Percentiles rank a stretch among this genome's conserved stretches.
These are phyloP conservation scores for Bucco capensis DNA, from an alignment of 2,113 vertebrate species.

Conservation along the genomic window DNA sequence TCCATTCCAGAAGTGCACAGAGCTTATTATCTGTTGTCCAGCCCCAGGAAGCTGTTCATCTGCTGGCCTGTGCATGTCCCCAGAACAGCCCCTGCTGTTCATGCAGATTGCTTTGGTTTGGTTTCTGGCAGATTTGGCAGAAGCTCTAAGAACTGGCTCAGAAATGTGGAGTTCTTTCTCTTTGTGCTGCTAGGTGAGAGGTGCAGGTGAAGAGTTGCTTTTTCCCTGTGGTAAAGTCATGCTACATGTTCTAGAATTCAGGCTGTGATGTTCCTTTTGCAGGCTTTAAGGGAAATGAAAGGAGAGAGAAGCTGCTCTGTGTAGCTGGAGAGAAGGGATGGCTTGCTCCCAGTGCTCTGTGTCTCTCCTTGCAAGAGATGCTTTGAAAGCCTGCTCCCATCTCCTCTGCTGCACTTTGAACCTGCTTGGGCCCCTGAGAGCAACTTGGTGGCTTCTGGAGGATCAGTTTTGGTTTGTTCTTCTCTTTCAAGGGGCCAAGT, in stretches of 20 bases:
- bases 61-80: not conserved
- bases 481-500: slow-evolving; percentile 89
- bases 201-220: not conserved
- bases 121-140: not conserved
- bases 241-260: not conserved
- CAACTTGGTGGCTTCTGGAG: not conserved
- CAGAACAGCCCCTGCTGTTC: not conserved
- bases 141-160: not conserved
- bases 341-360: not conserved
- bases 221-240: not conserved
- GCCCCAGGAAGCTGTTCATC: not conserved
- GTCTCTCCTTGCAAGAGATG: not conserved
- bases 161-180: not conserved
- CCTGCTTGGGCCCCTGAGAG: too few relatives aligned
- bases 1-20: not conserved
- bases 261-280: not conserved
- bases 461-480: not conserved
- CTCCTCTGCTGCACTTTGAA: not conserved
- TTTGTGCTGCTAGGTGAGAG: not conserved
- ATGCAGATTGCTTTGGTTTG: not conserved
- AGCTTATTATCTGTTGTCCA: not conserved
- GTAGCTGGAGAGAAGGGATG: not conserved
- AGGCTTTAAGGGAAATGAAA: not conserved
- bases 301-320: not conserved
- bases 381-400: not conserved